Base-by-base conservation (phyloP, 2,113 vertebrate species). In the Takifugu bimaculatus region DNA sequence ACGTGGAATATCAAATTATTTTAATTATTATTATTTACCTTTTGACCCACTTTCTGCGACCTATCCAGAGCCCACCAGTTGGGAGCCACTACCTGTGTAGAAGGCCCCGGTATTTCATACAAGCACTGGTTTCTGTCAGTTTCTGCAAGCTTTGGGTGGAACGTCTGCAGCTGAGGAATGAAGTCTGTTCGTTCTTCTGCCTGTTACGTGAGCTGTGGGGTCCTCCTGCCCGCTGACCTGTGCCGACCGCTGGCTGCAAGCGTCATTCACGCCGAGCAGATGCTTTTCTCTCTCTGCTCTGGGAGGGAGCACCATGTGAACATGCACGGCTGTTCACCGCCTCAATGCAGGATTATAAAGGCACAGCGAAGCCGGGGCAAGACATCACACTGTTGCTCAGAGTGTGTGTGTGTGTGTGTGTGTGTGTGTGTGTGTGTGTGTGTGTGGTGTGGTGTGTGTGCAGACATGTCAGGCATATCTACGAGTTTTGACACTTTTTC, bases 141-240 rank as follows among this genome's bases (percentile, higher is more conserved):
- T 68, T 58, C 66, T 73, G 2, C 49, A 54, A 20, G 59, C 26
- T 52, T 59, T 65, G 9, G 12, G 45, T 15, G 45, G 45, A n/a
- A 15, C 3, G 35, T 50, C 26, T 61, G 25, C 52, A 26, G 52
- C 26, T 20, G 32, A 65, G 50, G 57, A 53, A 48, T 47, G 12
- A 72, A 65, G 58, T 60, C 71, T 60, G 60, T 67, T 70, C 61
- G 70, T 79, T 70, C 63, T 72, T 75, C 68, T 54, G 48, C 70
- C 79, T 72, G 65, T 75, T 83, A 61, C 76, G 65, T 70, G 68
- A 27, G 27, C 59, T 66, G 55, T 39, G 52, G 50, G 74, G 50
- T 54, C 13, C 71, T 73, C 68, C 63, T 20, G 70, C 42, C 70
- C 64, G 63, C 65, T 26, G 69, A 58, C 63, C 77, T 60, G 55